Base-by-base conservation (phyloP, 2,888 invertebrate species). In the Phalera bucephala region DNA sequence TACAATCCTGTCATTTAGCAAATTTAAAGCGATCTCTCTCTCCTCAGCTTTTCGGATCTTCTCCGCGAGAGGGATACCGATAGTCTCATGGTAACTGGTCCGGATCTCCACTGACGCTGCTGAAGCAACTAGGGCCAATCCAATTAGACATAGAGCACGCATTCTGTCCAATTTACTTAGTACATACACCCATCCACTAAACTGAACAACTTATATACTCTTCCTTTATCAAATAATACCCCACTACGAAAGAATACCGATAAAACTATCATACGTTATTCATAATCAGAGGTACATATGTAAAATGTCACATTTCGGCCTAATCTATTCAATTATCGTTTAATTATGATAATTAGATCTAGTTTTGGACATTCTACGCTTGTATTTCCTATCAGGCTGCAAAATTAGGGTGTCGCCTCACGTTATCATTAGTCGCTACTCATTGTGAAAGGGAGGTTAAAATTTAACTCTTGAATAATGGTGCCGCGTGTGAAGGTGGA, bases 21-120 rank as follows among this genome's bases (percentile, higher is more conserved):
- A 1, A 8, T 3, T 10, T 10, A 29, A 5, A 1, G 22, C 29
- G 3, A 36, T 8, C 1, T 31, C 5, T 4, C 23, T 37, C 9
- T 74, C 66, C 44, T 80, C 78, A 2, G 45, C 36, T 1, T 53
- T 68, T 54, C 67, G 77, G 35, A 83, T 72, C 51, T 62, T 64
- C 26, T 50, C 50, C 0, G 80, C 82, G 5, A 57, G 40, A 3
- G 80, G 81, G 23, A 84, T 78, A 6, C 82, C 83, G 2, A 80
- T 52, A 3, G 54, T 42, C 14, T 59, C 43, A 29, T 82, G 80
- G 50, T 83, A 83, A 4, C 65, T 51, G 6, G 21, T 37, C 11
- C 39, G 33, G 6, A 64, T 57, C 22, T 53, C 57, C 34, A 60
- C 52, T 4, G 46, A 33, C 0, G 62, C 65, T 0, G 45, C 64